Conservation (phyloP, 2,888 invertebrate species). For the Pterostichus madidus region DNA sequence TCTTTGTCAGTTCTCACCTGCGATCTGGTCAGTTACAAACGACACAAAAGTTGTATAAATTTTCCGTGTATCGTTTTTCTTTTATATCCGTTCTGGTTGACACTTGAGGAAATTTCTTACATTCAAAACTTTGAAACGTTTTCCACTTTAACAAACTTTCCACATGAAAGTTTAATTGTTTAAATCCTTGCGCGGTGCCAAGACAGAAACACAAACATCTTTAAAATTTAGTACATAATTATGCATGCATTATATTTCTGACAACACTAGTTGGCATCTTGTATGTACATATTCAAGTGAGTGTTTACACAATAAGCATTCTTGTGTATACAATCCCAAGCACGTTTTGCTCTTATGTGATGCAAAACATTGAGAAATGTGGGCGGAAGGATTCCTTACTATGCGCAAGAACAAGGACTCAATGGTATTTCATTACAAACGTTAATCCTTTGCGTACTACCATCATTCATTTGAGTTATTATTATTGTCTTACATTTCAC, state of each 20-base stretch:
- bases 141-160: conserved; percentile 37
- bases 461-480: too few relatives aligned
- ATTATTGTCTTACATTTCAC: too few relatives aligned
- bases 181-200: conserved; percentile 28
- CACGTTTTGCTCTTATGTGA: conserved; percentile 34
- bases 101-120: conserved; percentile 32
- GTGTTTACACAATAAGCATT: conserved; percentile 39
- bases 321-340: conserved; percentile 26
- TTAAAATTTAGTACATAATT: conserved; percentile 49
- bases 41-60: conserved; percentile 41
- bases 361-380: conserved; percentile 33
- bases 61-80: conserved; percentile 45
- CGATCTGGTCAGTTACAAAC: conserved; percentile 50
- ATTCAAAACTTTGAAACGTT: conserved; percentile 40
- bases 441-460: neutral
- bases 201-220: conserved; percentile 31
- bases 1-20: conserved; percentile 53
- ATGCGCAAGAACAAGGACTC: conserved; percentile 13
- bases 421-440: conserved; percentile 29
- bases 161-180: conserved; percentile 54
- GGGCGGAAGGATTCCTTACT: neutral
- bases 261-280: conserved; percentile 43
- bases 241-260: conserved; percentile 47
- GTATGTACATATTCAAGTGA: conserved; percentile 2
- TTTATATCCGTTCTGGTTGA: neutral